Evolutionary conservation across 2,797 vertebrate species (phyloP).

Genomic region (Xerus rutilus): DNA sequence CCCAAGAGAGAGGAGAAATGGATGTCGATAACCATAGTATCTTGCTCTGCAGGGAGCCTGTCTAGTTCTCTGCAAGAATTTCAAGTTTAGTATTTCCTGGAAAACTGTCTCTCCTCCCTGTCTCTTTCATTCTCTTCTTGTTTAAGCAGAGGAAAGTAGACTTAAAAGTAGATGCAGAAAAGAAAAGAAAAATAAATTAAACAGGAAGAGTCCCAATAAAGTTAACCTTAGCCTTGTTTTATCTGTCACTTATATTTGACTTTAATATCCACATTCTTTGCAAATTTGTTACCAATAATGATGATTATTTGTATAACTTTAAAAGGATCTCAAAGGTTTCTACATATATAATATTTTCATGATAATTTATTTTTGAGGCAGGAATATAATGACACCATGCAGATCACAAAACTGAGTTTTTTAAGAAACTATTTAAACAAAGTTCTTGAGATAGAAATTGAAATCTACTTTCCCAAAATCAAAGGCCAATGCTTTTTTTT

Average conservation of each 20-base stretch:
- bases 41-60: constrained; percentile 47
- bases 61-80: constrained; percentile 50
- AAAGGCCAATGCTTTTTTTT: background rate
- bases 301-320: background rate
- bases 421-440: constrained; percentile 29
- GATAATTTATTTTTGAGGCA: background rate
- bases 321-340: background rate
- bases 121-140: constrained; percentile 25
- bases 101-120: background rate
- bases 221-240: background rate
- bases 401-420: background rate
- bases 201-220: background rate
- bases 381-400: background rate
- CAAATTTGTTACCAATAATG: background rate
- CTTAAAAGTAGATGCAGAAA: background rate
- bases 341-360: background rate
- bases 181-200: background rate
- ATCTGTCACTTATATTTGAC: background rate
- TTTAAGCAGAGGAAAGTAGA: constrained; percentile 6
- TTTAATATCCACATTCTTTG: constrained; percentile 11
- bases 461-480: constrained; percentile 30
- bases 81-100: constrained; percentile 62
- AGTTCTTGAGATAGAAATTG: background rate
- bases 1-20: constrained; percentile 55
- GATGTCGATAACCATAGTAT: background rate